Evolutionary conservation across 2,888 invertebrate species (phyloP).

Genomic region (Athripsodes cinereus): DNA sequence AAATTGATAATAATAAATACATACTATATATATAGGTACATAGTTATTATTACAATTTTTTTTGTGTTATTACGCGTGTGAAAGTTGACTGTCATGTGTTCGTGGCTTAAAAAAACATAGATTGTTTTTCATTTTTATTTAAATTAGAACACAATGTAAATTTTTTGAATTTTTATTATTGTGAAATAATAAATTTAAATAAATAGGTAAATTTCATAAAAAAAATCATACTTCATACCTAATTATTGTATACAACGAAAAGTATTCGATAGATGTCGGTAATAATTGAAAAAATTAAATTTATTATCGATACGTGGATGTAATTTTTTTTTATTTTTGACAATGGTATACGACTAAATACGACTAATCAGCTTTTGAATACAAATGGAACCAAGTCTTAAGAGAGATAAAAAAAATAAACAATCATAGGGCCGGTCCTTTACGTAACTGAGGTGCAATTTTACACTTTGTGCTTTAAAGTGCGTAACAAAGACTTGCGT

Average conservation of each 20-base stretch:
- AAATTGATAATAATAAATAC: background rate
- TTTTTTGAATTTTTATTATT: too few relatives aligned
- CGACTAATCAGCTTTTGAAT: slow-evolving; percentile 7
- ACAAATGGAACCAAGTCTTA: background rate
- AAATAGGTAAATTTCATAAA: slow-evolving; percentile 3
- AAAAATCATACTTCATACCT: too few relatives aligned
- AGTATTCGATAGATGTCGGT: background rate
- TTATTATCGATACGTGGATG: background rate
- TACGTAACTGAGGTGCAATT: slow-evolving; percentile 25
- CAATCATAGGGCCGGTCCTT: background rate
- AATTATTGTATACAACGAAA: slow-evolving; percentile 24
- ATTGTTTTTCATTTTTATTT: slow-evolving; percentile 19
- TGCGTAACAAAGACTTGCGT: background rate
- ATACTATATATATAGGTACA: slow-evolving; percentile 3
- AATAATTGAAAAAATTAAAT: background rate
- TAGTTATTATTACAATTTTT: background rate
- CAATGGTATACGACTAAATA: background rate
- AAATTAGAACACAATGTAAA: slow-evolving; percentile 11
- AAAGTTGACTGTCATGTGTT: slow-evolving; percentile 26
- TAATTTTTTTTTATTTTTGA: background rate
- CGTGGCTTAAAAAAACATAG: slow-evolving; percentile 26
- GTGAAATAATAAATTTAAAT: slow-evolving; percentile 4
- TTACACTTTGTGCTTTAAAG: slow-evolving; percentile 9
- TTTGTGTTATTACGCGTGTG: slow-evolving; percentile 27
- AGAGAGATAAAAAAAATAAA: background rate